Base-by-base conservation (phyloP, 1,140 invertebrate genomes). In the Anthonomus grandis region DNA sequence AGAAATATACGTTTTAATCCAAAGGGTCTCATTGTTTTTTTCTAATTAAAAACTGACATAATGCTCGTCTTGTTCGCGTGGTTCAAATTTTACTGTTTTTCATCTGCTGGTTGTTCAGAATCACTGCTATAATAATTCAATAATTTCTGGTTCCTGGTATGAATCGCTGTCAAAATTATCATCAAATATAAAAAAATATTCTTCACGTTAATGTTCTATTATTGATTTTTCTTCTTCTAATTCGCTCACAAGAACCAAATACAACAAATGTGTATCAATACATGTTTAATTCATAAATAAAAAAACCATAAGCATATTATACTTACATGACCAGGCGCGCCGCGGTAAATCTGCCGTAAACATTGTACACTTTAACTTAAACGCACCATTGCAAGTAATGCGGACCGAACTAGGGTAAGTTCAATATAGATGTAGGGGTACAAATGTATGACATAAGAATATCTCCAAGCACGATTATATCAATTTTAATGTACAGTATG, bases 161-260 rank as follows among this genome's bases (percentile, higher is more conserved):
- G 36, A 38, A 38, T 38, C 36, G n/a, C n/a, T 38, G 36, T 38
- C n/a, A 38, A 38, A 38, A 38, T 38, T 17, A 38, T 38, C 36
- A 38, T 38, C 36, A 4, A 38, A 13, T 38, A 38, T 17, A 17
- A 5, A 5, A 38, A 4, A 38, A 13, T 38, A 38, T 38, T 38
- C 27, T 38, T 38, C n/a, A n/a, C 36, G 4, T 38, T 38, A 17
- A 6, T 38, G 36, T 38, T 38, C 4, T 6, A 38, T 38, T 38
- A 17, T 38, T 13, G 4, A 6, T 38, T 17, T 38, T n/a, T 38
- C 36, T 38, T 13, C 36, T 38, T 38, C n/a, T 17, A 38, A n/a
- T 38, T 38, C 36, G 4, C 36, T 38, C 4, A 38, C 36, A n/a
- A n/a, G n/a, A n/a, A n/a, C n/a, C n/a, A n/a, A n/a, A n/a, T n/a